Evolutionary conservation across 1,140 invertebrate genomes (phyloP).

Genomic region (Stenopsyche tienmushanensis): DNA sequence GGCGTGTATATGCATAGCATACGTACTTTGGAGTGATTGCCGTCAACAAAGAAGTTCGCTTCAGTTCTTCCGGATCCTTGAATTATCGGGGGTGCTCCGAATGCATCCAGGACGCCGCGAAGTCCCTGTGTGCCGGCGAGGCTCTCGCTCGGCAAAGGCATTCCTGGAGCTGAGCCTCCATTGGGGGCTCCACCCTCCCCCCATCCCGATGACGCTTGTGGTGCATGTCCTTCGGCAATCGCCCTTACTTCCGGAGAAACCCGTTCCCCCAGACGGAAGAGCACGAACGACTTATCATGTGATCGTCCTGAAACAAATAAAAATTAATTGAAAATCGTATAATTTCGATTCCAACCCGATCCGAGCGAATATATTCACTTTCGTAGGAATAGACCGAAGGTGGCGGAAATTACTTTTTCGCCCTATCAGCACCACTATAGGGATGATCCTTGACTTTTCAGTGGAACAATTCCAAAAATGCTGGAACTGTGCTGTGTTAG

Average conservation of each 20-base stretch:
- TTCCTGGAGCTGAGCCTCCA: constrained; percentile 57
- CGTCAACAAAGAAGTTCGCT: constrained; percentile 85
- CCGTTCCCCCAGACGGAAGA: constrained; percentile 76
- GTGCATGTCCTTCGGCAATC: constrained; percentile 69
- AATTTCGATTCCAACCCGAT: neutral
- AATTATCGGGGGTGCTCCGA: constrained; percentile 74
- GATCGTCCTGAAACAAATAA: constrained; percentile 68
- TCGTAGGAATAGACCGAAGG: neutral
- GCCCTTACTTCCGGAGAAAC: constrained; percentile 73
- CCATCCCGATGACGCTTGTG: constrained; percentile 1
- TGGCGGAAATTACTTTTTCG: no score
- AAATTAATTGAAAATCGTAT: constrained; percentile 1
- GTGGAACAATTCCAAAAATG: no score
- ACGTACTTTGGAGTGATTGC: constrained; percentile 77
- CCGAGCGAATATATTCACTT: neutral
- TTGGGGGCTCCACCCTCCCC: constrained; percentile 46
- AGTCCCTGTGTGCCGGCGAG: constrained; percentile 46
- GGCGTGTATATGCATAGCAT: neutral
- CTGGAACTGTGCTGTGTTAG: no score
- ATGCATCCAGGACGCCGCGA: constrained; percentile 72
- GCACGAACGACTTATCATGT: constrained; percentile 75
- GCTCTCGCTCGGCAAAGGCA: constrained; percentile 39
- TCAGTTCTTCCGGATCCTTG: constrained; percentile 77
- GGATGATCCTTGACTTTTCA: no score
- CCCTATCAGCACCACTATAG: no score